These are phyloP conservation scores for Sminthurinus signatus DNA, from an alignment of 1,140 invertebrate species.

Conservation along the genomic window DNA sequence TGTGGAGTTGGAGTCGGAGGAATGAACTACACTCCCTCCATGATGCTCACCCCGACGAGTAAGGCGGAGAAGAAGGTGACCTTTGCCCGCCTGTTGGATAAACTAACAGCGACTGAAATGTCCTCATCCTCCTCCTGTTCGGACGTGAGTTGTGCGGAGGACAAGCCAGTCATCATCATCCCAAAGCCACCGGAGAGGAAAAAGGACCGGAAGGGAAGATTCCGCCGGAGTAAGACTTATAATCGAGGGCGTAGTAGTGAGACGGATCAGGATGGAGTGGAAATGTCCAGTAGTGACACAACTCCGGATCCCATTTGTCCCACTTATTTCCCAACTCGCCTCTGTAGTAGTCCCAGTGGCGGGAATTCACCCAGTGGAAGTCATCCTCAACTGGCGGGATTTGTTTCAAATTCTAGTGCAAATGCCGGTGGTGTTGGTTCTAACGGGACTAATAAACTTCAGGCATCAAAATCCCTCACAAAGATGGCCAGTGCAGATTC, in stretches of 20 bases:
- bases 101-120: conserved; percentile 62
- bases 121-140: conserved; percentile 45
- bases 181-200: conserved; percentile 20
- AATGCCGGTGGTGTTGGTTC: too few relatives aligned
- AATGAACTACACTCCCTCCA: too few relatives aligned
- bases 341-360: conserved; percentile 37
- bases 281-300: conserved; percentile 50
- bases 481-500: conserved; percentile 65
- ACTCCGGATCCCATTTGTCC: conserved; percentile 56
- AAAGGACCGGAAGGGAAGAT: conserved; percentile 38
- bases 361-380: not conserved
- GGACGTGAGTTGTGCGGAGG: conserved; percentile 45
- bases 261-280: conserved; percentile 39
- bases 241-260: conserved; percentile 55
- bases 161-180: conserved; percentile 21
- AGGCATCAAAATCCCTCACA: conserved; percentile 44
- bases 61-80: conserved; percentile 68
- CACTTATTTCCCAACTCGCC: conserved; percentile 32
- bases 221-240: conserved; percentile 43
- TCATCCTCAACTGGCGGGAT: too few relatives aligned
- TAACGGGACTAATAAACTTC: conserved; percentile 15
- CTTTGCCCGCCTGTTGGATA: conserved; percentile 63
- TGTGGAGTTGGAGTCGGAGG: too few relatives aligned
- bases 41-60: conserved; percentile 49
- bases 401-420: too few relatives aligned